A percentile compares a stretch with the other conserved stretches of the same genome.
phyloP scores from a whole-genome alignment of 2,888 invertebrate species.

The Gymnocheta viridis region DNA sequence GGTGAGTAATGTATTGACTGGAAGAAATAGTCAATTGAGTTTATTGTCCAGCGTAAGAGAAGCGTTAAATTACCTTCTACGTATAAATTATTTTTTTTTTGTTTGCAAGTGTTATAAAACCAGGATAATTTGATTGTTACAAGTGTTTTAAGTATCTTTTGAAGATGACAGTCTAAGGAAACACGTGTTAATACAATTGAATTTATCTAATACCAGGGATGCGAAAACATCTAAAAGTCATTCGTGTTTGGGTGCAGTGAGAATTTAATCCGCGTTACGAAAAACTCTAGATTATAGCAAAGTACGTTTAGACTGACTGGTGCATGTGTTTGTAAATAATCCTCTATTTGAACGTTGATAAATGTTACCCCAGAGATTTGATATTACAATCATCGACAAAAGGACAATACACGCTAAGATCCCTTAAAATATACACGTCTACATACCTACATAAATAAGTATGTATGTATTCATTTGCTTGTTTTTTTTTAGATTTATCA shows the following conservation, averaged over 20 bases:
- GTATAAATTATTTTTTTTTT: conserved; percentile 6
- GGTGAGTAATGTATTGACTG: neutral
- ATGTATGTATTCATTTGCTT: neutral
- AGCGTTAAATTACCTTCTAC: conserved; percentile 79
- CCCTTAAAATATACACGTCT: conserved; percentile 3
- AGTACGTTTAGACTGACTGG: conserved; percentile 76
- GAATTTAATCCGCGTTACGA: conserved; percentile 41
- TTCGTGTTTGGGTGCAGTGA: conserved; percentile 33
- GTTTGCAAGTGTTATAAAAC: conserved; percentile 62
- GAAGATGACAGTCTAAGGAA: conserved; percentile 51
- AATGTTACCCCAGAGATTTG: conserved; percentile 81
- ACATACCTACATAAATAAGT: too few relatives aligned
- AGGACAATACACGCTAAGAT: conserved; percentile 23
- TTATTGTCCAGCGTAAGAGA: conserved; percentile 71
- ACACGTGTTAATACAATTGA: conserved; percentile 72
- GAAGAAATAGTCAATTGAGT: neutral
- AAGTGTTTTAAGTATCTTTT: conserved; percentile 61
- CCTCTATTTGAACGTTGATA: conserved; percentile 79
- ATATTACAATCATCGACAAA: conserved; percentile 76
- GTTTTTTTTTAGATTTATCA: conserved; percentile 26
- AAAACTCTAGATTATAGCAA: conserved; percentile 72
- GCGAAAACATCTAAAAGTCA: conserved; percentile 34
- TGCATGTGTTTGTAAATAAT: conserved; percentile 79
- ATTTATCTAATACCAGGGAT: conserved; percentile 49
- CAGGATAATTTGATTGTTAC: conserved; percentile 61